Evolutionary conservation across 1,140 invertebrate species (phyloP), one percentile per base, ranked within the genome.

Genomic region (Heliconius eleuchia): DNA sequence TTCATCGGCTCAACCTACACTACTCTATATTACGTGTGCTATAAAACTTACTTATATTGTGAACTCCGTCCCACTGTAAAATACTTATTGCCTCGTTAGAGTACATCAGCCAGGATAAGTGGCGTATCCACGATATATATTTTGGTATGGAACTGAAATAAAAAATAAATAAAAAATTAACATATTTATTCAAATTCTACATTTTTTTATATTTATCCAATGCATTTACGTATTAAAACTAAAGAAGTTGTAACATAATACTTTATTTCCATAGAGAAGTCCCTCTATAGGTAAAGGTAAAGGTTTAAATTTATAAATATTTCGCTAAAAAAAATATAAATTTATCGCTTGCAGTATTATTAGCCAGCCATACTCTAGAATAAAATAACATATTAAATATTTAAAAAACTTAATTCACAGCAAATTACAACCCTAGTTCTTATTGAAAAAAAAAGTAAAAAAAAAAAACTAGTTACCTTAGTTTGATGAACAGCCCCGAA

Each of bases 41-140:
- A 7, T 37, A 13, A 39, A 39, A 95, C 96, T 96, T 95, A 98
- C 97, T 96, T 80, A 98, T 98, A 92, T 98, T 97, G 46, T 95
- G 94, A 18, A 98, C 94, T 34, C 96, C 96, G 60, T 96, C 92
- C 97, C 97, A 98, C 86, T 98, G 97, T 27, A 97, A 88, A 83
- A 98, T 97, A 18, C 96, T 96, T 91, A 99, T 95, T 0, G 98
- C 97, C 95, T 99, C 98, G 86, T 97, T 98, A 3, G 97, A 97
- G 91, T 99, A 99, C 92, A 98, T 96, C 86, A 99, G 96, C 98
- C 98, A 99, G 0, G 98, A 99, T 16, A 99, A 86, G 89, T 98
- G 98, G 86, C 97, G 97, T 1, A 98, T 95, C 97, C 98, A 99
- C 34, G 96, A 95, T 46, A 99, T 95, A 81, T 97, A 97, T 79